These are phyloP conservation scores for Coregonus sp. DNA, from an alignment of 2,797 vertebrate species.

Conservation along the genomic window DNA sequence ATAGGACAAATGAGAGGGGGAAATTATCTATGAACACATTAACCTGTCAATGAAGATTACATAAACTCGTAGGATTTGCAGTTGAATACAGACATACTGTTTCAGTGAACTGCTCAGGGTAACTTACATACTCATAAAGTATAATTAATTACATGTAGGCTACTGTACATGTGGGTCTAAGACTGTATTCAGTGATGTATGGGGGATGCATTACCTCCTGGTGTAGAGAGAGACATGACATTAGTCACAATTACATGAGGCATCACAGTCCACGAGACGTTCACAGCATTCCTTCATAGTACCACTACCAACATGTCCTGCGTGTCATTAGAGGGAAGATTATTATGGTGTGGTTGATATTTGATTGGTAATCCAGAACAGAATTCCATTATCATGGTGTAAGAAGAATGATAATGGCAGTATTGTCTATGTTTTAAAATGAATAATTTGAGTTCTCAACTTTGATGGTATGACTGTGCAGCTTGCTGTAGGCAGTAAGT, in stretches of 20 bases:
- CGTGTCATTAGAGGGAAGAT: constrained; percentile 37
- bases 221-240: constrained; percentile 32
- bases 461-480: neutral
- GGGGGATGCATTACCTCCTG: constrained; percentile 9
- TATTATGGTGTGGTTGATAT: neutral
- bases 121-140: constrained; percentile 19
- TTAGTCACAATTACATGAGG: constrained; percentile 20
- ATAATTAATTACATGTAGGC: neutral
- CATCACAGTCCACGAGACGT: constrained; percentile 23
- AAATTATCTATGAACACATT: constrained; percentile 50
- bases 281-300: constrained; percentile 9
- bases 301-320: constrained; percentile 24
- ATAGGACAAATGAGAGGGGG: constrained; percentile 37
- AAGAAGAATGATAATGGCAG: neutral
- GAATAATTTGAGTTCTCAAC: neutral
- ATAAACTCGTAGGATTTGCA: constrained; percentile 36
- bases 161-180: neutral
- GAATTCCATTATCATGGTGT: neutral
- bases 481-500: neutral
- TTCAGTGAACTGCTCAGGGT: constrained; percentile 16
- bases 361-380: neutral
- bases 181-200: constrained; percentile 7
- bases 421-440: too few species aligned
- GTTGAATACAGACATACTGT: constrained; percentile 23
- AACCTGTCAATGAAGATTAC: constrained; percentile 41